These are phyloP conservation scores for Caenorhabditis imperialis DNA, from an alignment of 2,888 invertebrate species.

Conservation along the genomic window DNA sequence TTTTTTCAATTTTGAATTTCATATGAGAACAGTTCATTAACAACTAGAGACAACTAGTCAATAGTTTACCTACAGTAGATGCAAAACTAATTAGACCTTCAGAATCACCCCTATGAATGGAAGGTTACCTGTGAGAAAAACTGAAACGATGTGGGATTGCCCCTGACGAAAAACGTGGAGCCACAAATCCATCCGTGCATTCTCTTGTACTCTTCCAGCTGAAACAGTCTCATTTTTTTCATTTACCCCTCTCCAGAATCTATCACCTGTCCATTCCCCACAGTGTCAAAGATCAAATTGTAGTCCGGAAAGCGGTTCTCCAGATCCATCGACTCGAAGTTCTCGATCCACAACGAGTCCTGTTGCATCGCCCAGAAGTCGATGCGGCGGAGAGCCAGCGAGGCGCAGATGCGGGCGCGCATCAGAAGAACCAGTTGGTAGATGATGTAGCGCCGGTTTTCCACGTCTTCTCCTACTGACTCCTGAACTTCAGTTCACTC, in stretches of 20 bases:
- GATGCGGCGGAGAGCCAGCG: slow-evolving; percentile 52
- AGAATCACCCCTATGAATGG: too few relatives aligned
- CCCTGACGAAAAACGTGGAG: slow-evolving; percentile 63
- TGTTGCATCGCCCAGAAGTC: slow-evolving; percentile 68
- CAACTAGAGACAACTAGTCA: too few relatives aligned
- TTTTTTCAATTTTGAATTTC: too few relatives aligned
- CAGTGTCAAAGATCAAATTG: slow-evolving; percentile 59
- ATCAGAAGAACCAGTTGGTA: slow-evolving; percentile 61
- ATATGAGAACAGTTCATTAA: too few relatives aligned
- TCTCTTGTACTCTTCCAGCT: slow-evolving; percentile 55
- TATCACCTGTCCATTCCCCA: slow-evolving; percentile 64
- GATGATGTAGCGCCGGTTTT: slow-evolving; percentile 60
- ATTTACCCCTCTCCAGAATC: not conserved
- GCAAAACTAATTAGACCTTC: too few relatives aligned
- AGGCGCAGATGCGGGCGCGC: slow-evolving; percentile 54
- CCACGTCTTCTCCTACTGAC: slow-evolving; percentile 30
- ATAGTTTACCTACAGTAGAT: too few relatives aligned
- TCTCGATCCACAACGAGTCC: slow-evolving; percentile 63
- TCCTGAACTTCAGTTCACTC: slow-evolving; percentile 25
- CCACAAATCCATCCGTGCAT: slow-evolving; percentile 70
- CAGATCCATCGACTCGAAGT: slow-evolving; percentile 59
- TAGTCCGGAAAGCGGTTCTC: slow-evolving; percentile 54
- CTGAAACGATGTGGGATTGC: slow-evolving; percentile 49
- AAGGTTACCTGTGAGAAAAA: slow-evolving; percentile 60
- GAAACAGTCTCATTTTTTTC: not conserved